These are phyloP conservation scores for Triops longicaudatus DNA, from an alignment of 1,140 invertebrate genomes.

Conservation along the genomic window DNA sequence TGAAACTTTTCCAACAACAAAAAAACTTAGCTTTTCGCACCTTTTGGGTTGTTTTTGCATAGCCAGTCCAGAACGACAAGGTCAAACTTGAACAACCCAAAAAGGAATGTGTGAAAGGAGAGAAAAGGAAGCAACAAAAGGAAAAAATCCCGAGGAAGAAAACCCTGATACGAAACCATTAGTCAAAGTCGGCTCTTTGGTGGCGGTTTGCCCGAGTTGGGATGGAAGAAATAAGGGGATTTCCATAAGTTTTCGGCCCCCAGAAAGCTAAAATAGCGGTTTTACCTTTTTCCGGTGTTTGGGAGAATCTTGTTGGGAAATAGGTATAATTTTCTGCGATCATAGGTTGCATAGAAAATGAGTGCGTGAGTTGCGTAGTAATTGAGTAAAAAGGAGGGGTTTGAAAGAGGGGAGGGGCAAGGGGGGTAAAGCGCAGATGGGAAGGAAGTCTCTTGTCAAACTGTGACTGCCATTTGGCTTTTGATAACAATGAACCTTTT, in stretches of 20 bases:
- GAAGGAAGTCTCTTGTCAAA: slow-evolving; percentile 7
- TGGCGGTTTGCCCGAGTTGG: not conserved
- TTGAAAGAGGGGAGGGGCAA: not conserved
- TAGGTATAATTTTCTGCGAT: not conserved
- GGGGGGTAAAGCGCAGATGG: not conserved
- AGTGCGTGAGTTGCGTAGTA: slow-evolving; percentile 1
- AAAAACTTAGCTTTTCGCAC: not conserved
- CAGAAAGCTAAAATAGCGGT: not conserved
- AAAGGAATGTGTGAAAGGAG: not conserved
- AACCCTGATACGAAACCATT: not conserved
- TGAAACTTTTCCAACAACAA: not conserved
- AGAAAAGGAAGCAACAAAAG: not conserved
- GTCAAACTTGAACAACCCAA: not conserved
- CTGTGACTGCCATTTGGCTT: slow-evolving; percentile 1
- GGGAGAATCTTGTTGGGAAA: not conserved
- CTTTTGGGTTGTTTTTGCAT: not conserved
- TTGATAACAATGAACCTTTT: slow-evolving; percentile 2
- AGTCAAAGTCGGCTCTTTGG: not conserved
- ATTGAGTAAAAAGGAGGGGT: not conserved
- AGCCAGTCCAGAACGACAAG: not conserved
- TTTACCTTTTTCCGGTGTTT: not conserved
- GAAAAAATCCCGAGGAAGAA: not conserved
- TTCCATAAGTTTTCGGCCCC: not conserved
- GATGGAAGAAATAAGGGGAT: not conserved
- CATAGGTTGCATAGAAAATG: not conserved